Conservation (phyloP, 2,113 vertebrate genomes). For the Oxyruncus cristatus region DNA sequence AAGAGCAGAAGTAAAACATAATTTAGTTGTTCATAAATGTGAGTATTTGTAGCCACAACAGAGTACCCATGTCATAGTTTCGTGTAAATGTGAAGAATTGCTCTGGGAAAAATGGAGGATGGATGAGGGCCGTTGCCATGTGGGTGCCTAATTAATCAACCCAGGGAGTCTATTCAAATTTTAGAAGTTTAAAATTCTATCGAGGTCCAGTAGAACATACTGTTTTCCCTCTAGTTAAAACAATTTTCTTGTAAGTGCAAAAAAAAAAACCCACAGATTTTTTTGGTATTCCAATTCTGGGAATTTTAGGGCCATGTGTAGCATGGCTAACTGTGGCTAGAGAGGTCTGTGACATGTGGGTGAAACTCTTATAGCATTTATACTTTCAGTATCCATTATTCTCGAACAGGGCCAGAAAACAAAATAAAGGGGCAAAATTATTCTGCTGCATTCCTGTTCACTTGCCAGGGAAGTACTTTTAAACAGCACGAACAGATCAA, state of each 20-base stretch:
- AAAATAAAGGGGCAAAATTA: not conserved
- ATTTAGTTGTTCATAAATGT: conserved; percentile 7
- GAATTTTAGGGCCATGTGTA: not conserved
- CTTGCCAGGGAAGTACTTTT: not conserved
- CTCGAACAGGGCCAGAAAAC: not conserved
- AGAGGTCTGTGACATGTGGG: not conserved
- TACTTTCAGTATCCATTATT: not conserved
- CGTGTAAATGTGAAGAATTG: not conserved
- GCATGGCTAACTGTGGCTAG: not conserved
- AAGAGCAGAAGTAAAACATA: conserved; percentile 11
- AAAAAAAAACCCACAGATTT: not conserved
- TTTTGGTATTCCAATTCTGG: not conserved
- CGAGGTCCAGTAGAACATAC: not conserved
- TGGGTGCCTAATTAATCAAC: not conserved
- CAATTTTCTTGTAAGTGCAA: not conserved
- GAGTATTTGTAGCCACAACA: not conserved
- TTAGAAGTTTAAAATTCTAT: not conserved
- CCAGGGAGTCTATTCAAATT: not conserved
- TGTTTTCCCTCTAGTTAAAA: not conserved
- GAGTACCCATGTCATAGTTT: not conserved
- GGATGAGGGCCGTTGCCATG: not conserved
- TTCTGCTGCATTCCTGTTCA: not conserved
- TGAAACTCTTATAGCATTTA: not conserved
- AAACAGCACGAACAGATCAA: not conserved
- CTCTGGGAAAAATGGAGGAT: not conserved